Base-by-base conservation (phyloP, 2,113 vertebrate species). In the Odocoileus hemionus region DNA sequence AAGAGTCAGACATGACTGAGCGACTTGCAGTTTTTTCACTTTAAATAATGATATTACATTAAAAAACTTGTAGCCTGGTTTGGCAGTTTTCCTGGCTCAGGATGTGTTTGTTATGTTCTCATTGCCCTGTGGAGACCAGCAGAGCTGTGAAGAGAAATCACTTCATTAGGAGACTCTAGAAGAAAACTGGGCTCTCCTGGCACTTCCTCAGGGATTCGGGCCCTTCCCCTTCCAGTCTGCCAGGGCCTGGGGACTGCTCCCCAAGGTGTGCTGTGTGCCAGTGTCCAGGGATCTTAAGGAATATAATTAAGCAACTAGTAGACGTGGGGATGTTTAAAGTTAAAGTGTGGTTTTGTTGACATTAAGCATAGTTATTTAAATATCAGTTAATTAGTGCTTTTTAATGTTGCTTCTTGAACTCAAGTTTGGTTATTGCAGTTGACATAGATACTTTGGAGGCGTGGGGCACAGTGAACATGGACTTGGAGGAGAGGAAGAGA, bases 301-400 rank as follows among this genome's bases (percentile, higher is more conserved):
- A 97, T 97, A 98, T 50, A 93, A 97, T 98, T 97, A 97, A 98
- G 94, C 76, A 97, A 96, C 95, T 96, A 87, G 94, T 60, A 92
- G 96, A 55, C 60, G 91, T 84, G 94, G 61, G 0, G 50, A 28
- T 97, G 85, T 95, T 97, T 92, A 60, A 88, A 86, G 91, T 91
- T 96, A 86, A 97, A 91, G 43, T 76, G 50, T 0, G 2, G 55
- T 76, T 95, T 91, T 97, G 83, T 82, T 67, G 97, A 90, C 89
- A 80, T 86, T 97, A 91, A 98, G 97, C 89, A 96, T 33, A 79
- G 55, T 92, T 97, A 94, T 82, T 98, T 97, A 97, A 97, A 82
- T 97, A 94, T 96, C 79, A 96, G 57, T 94, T 97, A 96, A 94
- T 97, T 92, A 92, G 86, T 87, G 50, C 28, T 96, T 97, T 97